These are phyloP conservation scores for Neocrepidodera transversa DNA, from an alignment of 2,888 invertebrate genomes.

Conservation along the genomic window DNA sequence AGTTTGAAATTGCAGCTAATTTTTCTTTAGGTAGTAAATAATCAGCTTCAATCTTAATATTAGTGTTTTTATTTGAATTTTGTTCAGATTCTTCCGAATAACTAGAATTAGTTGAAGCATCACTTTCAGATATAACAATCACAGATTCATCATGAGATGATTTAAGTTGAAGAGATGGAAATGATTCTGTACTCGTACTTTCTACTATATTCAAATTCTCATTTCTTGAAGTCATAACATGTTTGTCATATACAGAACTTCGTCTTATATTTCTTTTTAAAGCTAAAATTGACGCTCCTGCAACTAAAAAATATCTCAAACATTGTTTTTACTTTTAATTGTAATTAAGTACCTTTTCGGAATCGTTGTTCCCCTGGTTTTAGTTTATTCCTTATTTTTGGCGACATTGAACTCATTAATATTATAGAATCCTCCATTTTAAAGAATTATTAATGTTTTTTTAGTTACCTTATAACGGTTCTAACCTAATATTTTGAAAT, in stretches of 20 bases:
- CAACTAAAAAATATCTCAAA: conserved; percentile 29
- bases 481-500: too few species aligned
- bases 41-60: not conserved
- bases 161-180: conserved; percentile 5
- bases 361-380: conserved; percentile 40
- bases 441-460: too few species aligned
- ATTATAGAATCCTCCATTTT: conserved; percentile 49
- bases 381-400: conserved; percentile 43
- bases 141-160: conserved; percentile 23
- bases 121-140: conserved; percentile 38
- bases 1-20: conserved; percentile 40
- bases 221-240: conserved; percentile 35
- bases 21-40: conserved; percentile 29
- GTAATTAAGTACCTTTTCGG: conserved; percentile 39
- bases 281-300: conserved; percentile 51
- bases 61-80: conserved; percentile 3
- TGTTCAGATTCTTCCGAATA: not conserved
- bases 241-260: conserved; percentile 48
- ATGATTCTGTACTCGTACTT: conserved; percentile 29
- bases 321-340: not conserved
- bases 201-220: conserved; percentile 38
- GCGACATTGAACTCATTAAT: conserved; percentile 53
- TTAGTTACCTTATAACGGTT: too few species aligned
- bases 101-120: not conserved
- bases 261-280: conserved; percentile 51